Evolutionary conservation across 2,888 invertebrate species (phyloP), one percentile per base, ranked within the genome.

Genomic region (Cabera pusaria): DNA sequence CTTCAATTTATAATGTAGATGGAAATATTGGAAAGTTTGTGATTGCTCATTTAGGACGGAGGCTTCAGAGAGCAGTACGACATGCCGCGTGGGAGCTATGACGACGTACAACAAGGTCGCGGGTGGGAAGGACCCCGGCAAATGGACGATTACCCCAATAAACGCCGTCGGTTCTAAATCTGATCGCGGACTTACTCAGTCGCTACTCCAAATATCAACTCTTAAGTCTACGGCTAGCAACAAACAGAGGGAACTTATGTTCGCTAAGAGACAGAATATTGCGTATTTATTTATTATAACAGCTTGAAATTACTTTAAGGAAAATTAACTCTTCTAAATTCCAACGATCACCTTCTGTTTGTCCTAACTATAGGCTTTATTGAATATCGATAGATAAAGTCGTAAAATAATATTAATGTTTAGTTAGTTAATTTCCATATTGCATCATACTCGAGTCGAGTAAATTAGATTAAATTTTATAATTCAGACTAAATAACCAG

Each of bases 101-200:
- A 87, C 65, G 85, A 86, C 75, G 75, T 79, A 77, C 80, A 83
- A 59, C 84, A 83, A 69, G 86, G 86, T 68, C 89, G 90, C 66
- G 90, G 90, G 72, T 90, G 91, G 81, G 91, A 90, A 44, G 90
- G 90, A 53, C 74, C 81, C 54, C 87, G 87, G 71, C 90, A 86
- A 74, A 78, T 88, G 73, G 92, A 92, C 53, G 92, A 92, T 84
- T 92, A 84, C 76, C 92, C 92, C 64, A 91, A 90, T 82, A 92
- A 92, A 84, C 90, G 92, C 58, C 91, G 92, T 68, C 92, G 92
- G 53, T 92, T 90, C 74, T 92, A 90, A 86, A 66, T 46, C 43
- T 39, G 46, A 35, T 44, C 46, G 37, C 34, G 34, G 46, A 52
- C 31, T 25, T 29, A 11, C 32, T 36, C 32, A 24, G 11, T 17